A percentile compares a stretch with the other conserved stretches of the same genome.
Evolutionary conservation across 2,888 invertebrate species (phyloP).

Genomic region (Aphodius granarius): DNA sequence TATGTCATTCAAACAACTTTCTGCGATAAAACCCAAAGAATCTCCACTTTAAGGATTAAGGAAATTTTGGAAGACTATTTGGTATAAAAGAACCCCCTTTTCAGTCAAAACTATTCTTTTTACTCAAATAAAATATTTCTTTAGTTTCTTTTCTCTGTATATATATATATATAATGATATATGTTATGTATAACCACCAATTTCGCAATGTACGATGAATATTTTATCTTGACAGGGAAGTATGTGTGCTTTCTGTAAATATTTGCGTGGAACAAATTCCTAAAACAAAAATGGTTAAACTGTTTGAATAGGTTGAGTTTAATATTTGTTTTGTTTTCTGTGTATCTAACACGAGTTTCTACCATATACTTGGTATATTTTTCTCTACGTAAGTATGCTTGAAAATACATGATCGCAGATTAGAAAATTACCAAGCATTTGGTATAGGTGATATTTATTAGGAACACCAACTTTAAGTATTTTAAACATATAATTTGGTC

Average conservation of each 20-base stretch:
- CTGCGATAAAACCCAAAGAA: too few species aligned
- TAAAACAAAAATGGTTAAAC: not conserved
- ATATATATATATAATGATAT: too few species aligned
- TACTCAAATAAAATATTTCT: too few species aligned
- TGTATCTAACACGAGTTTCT: not conserved
- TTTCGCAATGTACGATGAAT: not conserved
- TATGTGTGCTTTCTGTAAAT: not conserved
- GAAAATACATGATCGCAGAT: not conserved
- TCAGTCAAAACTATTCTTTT: too few species aligned
- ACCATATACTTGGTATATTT: conserved; percentile 10
- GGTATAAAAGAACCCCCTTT: too few species aligned
- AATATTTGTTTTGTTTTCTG: not conserved
- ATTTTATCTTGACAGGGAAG: not conserved
- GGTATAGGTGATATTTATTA: not conserved
- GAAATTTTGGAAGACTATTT: too few species aligned
- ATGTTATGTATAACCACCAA: too few species aligned
- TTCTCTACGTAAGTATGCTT: not conserved
- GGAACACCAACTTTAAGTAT: not conserved
- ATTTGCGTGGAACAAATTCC: not conserved
- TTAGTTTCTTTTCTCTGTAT: too few species aligned
- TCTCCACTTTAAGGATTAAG: too few species aligned
- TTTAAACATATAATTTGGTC: too few species aligned
- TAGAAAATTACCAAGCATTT: conserved; percentile 1
- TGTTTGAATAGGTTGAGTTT: not conserved
- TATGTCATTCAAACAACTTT: too few species aligned